Base-by-base conservation (phyloP, 2,797 vertebrate species). In the Kryptolebias ocellatus region DNA sequence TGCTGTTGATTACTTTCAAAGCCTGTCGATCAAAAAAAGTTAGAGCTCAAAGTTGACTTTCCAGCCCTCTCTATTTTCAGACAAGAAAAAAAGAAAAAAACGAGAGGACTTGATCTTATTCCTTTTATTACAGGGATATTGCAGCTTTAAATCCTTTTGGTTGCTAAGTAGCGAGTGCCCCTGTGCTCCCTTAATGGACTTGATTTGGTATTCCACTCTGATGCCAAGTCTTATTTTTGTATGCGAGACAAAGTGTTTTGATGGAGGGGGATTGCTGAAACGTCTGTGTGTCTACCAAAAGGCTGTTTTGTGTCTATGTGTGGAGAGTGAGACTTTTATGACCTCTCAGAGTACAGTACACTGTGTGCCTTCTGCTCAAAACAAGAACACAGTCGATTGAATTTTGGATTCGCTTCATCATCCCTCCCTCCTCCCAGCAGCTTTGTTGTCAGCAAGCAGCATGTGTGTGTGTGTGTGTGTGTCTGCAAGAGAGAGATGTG, bases 171-270 rank as follows among this genome's bases (percentile, higher is more conserved):
- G 97, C 96, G 89, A 93, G 93, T 95, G 96, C 86, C 95, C 91
- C 95, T 92, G 92, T 95, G 95, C 95, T 95, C 81, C 83, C 78
- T 95, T 97, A 97, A 97, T 96, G 95, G 96, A 94, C 95, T 95
- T 97, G 96, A 97, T 99, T 98, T 96, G 93, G 96, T 98, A 98
- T 98, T 98, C 96, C 65, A 90, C 92, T 92, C 83, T 92, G 92
- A 95, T 94, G 92, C 95, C 93, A 96, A 94, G 92, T 95, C 95
- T 95, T 96, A 96, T 98, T 98, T 98, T 96, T 96, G 96, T 96
- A 97, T 97, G 95, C 96, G 95, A 98, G 96, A 97, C 96, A 97
- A 97, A 97, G 96, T 98, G 96, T 97, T 98, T 98, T 98, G 96
- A 98, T 98, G 97, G 96, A 96, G 95, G 95, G 94, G 96, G 96